Base-by-base conservation (phyloP, 2,113 vertebrate species). In the pig (Sus scrofa) region DNA sequence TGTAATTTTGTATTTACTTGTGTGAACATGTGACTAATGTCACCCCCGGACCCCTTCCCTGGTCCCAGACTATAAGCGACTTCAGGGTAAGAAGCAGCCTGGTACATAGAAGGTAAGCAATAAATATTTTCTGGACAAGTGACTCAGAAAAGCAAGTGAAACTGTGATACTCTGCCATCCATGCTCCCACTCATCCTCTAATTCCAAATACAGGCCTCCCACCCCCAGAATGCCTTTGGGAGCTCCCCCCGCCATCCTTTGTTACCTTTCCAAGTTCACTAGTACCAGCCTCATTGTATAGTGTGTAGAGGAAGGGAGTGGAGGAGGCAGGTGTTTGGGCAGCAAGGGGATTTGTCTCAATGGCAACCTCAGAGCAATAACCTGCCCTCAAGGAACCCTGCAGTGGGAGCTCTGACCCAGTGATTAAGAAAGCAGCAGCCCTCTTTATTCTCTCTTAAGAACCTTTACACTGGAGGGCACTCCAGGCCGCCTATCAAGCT, bases 381-480 rank as follows among this genome's bases (percentile, higher is more conserved):
- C 68, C 63, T 82, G 32, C 26, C 50, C 86, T 65, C 24, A 18
- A 74, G 78, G 27, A 52, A 37, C 65, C 82, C 3, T 1, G 78
- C 18, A n/a, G 44, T 14, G 50, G 50, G 79, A 84, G 44, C 58
- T 85, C 56, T 44, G 74, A 81, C 88, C 79, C 70, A 58, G 67
- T 37, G 44, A 71, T 95, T 96, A 95, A 70, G 77, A 85, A 92
- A 62, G 52, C 68, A 86, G 77, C 70, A 58, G 62, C 12, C 0
- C 1, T 10, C 86, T 96, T 86, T 91, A 73, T 95, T 92, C 37
- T 32, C 78, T 73, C 68, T 5, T 34, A 37, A 70, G 82, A 93
- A 63, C 81, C 86, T 92, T 70, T 54, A 83, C 78, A 19, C 39
- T 8, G 73, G 22, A 68, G 75, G 70, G 79, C 68, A 91, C 58